Evolutionary conservation across 2,113 vertebrate species (phyloP).

Genomic region (Siphamia tubifer): DNA sequence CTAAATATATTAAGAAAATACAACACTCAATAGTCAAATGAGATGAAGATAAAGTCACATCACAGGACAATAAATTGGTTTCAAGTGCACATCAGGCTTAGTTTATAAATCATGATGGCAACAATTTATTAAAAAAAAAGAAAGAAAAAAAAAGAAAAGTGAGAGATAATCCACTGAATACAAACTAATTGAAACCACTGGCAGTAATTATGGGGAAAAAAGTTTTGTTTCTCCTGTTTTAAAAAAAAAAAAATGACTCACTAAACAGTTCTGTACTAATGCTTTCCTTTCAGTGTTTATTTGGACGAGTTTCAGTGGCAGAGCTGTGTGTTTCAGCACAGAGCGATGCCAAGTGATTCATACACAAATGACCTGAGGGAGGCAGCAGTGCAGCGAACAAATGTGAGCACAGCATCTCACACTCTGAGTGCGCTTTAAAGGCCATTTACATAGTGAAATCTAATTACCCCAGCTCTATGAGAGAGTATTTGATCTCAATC

Average conservation of each 20-base stretch:
- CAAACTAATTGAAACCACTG: neutral
- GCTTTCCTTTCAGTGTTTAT: constrained; percentile 11
- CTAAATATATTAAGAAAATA: constrained; percentile 22
- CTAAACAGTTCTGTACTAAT: constrained; percentile 1
- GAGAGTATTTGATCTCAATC: constrained; percentile 82
- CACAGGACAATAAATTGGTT: neutral
- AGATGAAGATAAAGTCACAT: neutral
- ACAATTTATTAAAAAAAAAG: neutral
- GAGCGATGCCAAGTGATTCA: constrained; percentile 62
- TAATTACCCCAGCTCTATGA: constrained; percentile 81
- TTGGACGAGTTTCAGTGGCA: constrained; percentile 28
- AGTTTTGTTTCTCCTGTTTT: constrained; percentile 14
- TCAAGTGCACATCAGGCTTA: neutral
- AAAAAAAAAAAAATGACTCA: constrained; percentile 23
- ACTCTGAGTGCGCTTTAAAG: constrained; percentile 72
- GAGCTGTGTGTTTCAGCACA: constrained; percentile 40
- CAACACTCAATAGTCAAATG: neutral
- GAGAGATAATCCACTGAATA: too few relatives aligned
- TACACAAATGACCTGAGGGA: constrained; percentile 81
- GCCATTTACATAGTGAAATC: constrained; percentile 84
- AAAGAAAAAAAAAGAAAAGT: constrained; percentile 21
- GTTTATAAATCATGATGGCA: constrained; percentile 3
- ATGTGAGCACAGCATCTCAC: constrained; percentile 62
- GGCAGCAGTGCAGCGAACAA: constrained; percentile 83
- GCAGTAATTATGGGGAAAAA: constrained; percentile 6